Evolutionary conservation across 2,888 invertebrate species (phyloP), one percentile per base, ranked within the genome.

Genomic region (Limnephilus auricula): DNA sequence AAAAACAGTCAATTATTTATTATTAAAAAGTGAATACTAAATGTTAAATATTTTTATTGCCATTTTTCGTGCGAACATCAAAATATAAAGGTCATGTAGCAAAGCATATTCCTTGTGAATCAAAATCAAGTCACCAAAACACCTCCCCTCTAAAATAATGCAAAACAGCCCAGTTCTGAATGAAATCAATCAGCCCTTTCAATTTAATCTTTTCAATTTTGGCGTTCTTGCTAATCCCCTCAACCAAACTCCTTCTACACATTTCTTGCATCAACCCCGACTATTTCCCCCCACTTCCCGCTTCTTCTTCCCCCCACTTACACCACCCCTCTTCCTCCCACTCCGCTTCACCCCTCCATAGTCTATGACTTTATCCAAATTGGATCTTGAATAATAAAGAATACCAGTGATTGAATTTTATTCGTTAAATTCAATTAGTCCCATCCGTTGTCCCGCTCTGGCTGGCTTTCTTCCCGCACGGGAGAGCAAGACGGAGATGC

Each of bases 371-470:
- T 96, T 96, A 96, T 96, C 96, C 96, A 96, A 96, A 96, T 96
- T 96, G 96, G 96, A 96, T 96, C 96, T 96, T 96, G 96, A 96
- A 96, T 96, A 96, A 96, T 96, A 96, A 96, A 96, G 96, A 96
- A 96, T 96, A 95, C 95, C 95, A 95, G 95, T 95, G 96, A 96
- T 96, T 96, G 96, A 96, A 96, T 96, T 96, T 96, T 96, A 96
- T 96, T 96, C 95, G 96, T 96, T 96, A 96, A 96, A 96, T 96
- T 96, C 96, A 96, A 96, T 96, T 96, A 96, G 96, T 95, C 95
- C 95, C 95, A 95, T 95, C 88, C 31, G 34, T 32, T 89, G 45
- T 92, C 92, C 87, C 89, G 85, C 87, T 79, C 82, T 90, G 40
- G 45, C 34, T 79, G 25, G 79, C 45, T 85, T 18, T 78, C 85